These are phyloP conservation scores for Cyphomyrus plagiostoma DNA, from an alignment of 2,113 vertebrate genomes.

Conservation along the genomic window DNA sequence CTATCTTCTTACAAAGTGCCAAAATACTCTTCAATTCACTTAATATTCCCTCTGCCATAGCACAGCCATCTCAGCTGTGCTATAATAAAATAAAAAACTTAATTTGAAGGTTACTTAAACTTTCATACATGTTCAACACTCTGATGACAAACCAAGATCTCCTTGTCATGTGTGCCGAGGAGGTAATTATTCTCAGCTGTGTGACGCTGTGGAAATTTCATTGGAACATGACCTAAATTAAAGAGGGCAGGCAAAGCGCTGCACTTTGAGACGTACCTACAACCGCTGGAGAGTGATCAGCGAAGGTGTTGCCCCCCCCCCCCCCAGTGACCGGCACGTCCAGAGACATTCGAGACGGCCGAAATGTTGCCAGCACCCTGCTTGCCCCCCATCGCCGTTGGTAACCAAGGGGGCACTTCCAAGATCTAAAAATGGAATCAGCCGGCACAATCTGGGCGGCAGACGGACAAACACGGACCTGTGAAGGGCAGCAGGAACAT, in stretches of 20 bases:
- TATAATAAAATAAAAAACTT: background rate
- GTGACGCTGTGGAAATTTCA: conserved; percentile 3
- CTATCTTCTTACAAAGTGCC: too few relatives aligned
- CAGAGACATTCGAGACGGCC: background rate
- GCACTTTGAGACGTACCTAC: background rate
- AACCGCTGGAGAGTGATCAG: background rate
- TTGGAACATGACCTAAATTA: background rate
- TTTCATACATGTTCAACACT: background rate
- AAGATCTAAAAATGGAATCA: background rate
- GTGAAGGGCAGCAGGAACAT: background rate
- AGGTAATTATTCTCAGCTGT: conserved; percentile 9
- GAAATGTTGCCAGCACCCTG: background rate
- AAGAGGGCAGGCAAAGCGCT: background rate
- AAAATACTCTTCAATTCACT: background rate
- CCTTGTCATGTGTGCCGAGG: background rate
- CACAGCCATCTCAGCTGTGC: background rate
- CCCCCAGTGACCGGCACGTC: background rate
- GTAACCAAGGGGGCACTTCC: too few relatives aligned
- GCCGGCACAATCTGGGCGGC: background rate
- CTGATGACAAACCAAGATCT: background rate
- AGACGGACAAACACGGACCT: background rate
- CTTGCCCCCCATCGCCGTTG: too few relatives aligned
- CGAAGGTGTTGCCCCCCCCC: background rate
- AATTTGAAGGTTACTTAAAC: conserved; percentile 9
- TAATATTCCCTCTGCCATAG: background rate